Conservation (phyloP, 2,113 vertebrate genomes). For the Panurus biarmicus region DNA sequence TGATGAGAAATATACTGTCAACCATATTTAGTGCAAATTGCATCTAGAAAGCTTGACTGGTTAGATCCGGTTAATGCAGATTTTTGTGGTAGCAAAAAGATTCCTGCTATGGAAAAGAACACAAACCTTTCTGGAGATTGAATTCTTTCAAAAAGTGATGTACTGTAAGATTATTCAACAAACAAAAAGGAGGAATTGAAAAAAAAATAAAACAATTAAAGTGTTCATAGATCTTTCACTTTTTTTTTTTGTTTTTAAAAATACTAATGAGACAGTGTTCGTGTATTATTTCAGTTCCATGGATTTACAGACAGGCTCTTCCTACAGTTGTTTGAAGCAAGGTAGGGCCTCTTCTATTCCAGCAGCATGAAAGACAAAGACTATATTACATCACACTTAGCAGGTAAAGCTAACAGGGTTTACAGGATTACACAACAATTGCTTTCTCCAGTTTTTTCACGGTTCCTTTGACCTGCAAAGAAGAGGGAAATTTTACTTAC, state of each 20-base stretch:
- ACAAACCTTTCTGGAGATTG: conserved; percentile 48
- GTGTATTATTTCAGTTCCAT: conserved; percentile 65
- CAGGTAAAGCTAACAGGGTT: conserved; percentile 66
- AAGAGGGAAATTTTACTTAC: conserved; percentile 25
- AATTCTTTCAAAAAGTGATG: conserved; percentile 61
- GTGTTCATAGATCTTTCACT: conserved; percentile 63
- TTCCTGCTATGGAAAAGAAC: conserved; percentile 62
- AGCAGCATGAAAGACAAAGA: conserved; percentile 80
- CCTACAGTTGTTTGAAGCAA: conserved; percentile 69
- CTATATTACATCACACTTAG: conserved; percentile 73
- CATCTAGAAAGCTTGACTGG: conserved; percentile 66
- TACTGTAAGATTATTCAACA: conserved; percentile 62
- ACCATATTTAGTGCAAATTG: conserved; percentile 72
- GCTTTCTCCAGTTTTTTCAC: conserved; percentile 97
- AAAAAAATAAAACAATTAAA: conserved; percentile 31
- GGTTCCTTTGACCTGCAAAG: conserved; percentile 90
- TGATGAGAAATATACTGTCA: conserved; percentile 63
- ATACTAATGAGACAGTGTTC: conserved; percentile 60
- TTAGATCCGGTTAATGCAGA: conserved; percentile 61
- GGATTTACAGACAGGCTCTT: conserved; percentile 69
- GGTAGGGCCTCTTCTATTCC: conserved; percentile 69
- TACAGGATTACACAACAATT: conserved; percentile 99
- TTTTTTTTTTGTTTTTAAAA: background rate
- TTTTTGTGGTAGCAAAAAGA: conserved; percentile 61
- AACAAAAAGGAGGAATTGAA: conserved; percentile 56